phyloP scores from a whole-genome alignment of 2,113 vertebrate genomes.

The Charina bottae region DNA sequence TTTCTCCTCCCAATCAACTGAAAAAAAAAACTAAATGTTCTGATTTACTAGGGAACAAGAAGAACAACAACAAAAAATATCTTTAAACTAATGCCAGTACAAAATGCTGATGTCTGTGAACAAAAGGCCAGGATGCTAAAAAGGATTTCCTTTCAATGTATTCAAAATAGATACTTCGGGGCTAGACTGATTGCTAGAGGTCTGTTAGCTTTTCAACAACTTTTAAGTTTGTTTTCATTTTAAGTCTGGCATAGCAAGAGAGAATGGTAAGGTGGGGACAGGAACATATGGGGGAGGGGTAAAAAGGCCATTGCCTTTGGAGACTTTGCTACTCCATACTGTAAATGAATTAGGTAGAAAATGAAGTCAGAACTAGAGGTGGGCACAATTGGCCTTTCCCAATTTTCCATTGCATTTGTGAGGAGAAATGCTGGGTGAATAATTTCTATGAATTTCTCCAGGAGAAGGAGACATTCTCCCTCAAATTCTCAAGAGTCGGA shows the following conservation, averaged over 20 bases:
- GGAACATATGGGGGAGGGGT: not conserved
- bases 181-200: conserved; percentile 41
- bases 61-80: not conserved
- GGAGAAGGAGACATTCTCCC: not conserved
- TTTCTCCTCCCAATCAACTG: conserved; percentile 10
- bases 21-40: not conserved
- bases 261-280: conserved; percentile 27
- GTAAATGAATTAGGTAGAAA: not conserved
- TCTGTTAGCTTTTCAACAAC: conserved; percentile 44
- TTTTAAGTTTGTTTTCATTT: conserved; percentile 31
- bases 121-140: conserved; percentile 39
- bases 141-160: conserved; percentile 63
- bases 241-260: conserved; percentile 21
- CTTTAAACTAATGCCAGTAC: conserved; percentile 29
- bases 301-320: not conserved
- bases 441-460: not conserved
- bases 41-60: conserved; percentile 35
- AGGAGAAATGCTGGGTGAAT: not conserved
- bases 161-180: conserved; percentile 55
- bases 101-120: conserved; percentile 55
- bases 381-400: not conserved
- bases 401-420: not conserved
- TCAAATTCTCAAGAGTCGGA: not conserved
- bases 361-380: not conserved
- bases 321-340: not conserved